Evolutionary conservation across 2,113 vertebrate genomes (phyloP).

Genomic region (Cisticola juncidis): DNA sequence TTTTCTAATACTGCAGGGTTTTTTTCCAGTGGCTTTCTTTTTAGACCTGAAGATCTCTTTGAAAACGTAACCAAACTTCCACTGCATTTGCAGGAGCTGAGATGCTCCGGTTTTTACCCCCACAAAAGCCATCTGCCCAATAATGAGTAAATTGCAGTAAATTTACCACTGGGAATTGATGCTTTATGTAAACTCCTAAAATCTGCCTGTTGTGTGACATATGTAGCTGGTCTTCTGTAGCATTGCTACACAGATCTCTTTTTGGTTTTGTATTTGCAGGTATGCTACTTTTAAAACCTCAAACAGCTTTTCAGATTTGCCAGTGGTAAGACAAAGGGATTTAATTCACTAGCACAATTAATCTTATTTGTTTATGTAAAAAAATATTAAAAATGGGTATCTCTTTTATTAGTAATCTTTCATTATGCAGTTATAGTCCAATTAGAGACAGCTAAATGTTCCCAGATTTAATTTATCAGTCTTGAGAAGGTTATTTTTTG

Average conservation of each 20-base stretch:
- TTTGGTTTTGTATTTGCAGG: neutral
- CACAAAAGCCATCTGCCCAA: neutral
- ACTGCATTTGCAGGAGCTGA: neutral
- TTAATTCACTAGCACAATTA: neutral
- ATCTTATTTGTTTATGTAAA: neutral
- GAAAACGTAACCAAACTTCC: neutral
- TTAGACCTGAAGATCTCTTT: neutral
- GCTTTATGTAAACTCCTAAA: neutral
- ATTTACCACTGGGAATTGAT: neutral
- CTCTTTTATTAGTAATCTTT: neutral
- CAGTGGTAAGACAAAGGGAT: neutral
- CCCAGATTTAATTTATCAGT: neutral
- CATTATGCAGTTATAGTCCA: neutral
- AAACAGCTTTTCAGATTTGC: neutral
- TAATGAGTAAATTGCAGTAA: neutral
- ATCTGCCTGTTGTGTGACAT: neutral
- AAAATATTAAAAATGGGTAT: neutral
- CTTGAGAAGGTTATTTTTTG: neutral
- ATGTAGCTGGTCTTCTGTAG: neutral
- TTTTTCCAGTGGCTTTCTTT: neutral
- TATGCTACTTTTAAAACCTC: neutral
- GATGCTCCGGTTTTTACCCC: neutral
- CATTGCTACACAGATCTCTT: neutral
- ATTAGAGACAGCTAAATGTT: neutral
- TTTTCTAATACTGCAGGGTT: neutral